These are phyloP conservation scores for Clepsis dumicolana DNA, from an alignment of 2,888 invertebrate species.

Conservation along the genomic window DNA sequence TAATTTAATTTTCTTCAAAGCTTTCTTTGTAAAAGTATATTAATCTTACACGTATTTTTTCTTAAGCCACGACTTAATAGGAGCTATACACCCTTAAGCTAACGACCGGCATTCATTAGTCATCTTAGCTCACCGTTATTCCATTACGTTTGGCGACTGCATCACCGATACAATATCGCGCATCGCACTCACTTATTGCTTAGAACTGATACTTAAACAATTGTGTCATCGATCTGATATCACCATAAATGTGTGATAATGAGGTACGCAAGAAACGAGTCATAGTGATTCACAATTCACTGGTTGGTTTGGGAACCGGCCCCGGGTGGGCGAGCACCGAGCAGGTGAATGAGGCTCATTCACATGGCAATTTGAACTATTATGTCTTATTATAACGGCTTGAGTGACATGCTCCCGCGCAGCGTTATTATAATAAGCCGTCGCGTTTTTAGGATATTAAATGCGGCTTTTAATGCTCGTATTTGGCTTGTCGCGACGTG, in stretches of 20 bases:
- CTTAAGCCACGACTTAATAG: slow-evolving; percentile 13
- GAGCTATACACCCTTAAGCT: neutral
- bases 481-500: slow-evolving; percentile 10
- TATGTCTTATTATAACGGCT: slow-evolving; percentile 58
- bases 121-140: slow-evolving; percentile 22
- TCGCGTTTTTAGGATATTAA: slow-evolving; percentile 26
- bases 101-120: slow-evolving; percentile 19
- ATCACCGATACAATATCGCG: slow-evolving; percentile 7
- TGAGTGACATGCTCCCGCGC: slow-evolving; percentile 62
- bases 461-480: slow-evolving; percentile 28
- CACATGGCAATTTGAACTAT: slow-evolving; percentile 70
- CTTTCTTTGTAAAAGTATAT: no score
- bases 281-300: slow-evolving; percentile 49
- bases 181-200: neutral
- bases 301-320: slow-evolving; percentile 52
- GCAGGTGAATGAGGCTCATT: slow-evolving; percentile 68
- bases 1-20: neutral
- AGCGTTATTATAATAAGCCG: slow-evolving; percentile 39
- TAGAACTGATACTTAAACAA: slow-evolving; percentile 34
- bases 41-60: no score
- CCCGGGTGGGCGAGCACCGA: slow-evolving; percentile 65
- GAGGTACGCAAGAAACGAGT: slow-evolving; percentile 46
- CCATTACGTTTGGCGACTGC: slow-evolving; percentile 10
- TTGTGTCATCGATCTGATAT: slow-evolving; percentile 43
- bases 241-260: slow-evolving; percentile 38